Conservation (phyloP, 2,888 invertebrate species). For the Dromius quadrimaculatus region DNA sequence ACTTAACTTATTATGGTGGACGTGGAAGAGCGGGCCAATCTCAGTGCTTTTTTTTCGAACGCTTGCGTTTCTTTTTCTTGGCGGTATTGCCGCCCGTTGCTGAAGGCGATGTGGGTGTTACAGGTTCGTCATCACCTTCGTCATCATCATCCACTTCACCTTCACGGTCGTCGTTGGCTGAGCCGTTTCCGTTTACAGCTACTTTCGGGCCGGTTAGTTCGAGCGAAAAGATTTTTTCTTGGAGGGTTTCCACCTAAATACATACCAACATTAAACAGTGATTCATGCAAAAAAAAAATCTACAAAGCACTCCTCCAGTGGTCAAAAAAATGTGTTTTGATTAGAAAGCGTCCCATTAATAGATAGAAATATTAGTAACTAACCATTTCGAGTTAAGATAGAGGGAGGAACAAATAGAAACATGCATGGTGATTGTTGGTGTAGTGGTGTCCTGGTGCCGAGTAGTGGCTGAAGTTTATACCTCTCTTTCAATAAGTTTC, state of each 20-base stretch:
- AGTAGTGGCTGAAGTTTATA: conserved; percentile 65
- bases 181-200: neutral
- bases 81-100: conserved; percentile 68
- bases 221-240: conserved; percentile 91
- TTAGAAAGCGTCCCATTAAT: neutral
- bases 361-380: conserved; percentile 19
- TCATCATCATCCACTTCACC: conserved; percentile 54
- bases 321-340: neutral
- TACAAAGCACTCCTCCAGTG: neutral
- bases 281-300: neutral
- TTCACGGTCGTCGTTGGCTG: too few species aligned
- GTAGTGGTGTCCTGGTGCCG: neutral
- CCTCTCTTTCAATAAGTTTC: conserved; percentile 96
- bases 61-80: conserved; percentile 69
- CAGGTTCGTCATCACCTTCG: conserved; percentile 68
- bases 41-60: conserved; percentile 69
- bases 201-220: conserved; percentile 74
- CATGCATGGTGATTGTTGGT: neutral
- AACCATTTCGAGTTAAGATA: conserved; percentile 29
- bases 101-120: conserved; percentile 69
- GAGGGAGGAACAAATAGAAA: too few species aligned
- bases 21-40: conserved; percentile 1
- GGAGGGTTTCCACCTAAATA: conserved; percentile 87
- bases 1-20: too few species aligned
- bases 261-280: neutral